Conservation (phyloP, 2,888 invertebrate species). For the Idaea straminata region DNA sequence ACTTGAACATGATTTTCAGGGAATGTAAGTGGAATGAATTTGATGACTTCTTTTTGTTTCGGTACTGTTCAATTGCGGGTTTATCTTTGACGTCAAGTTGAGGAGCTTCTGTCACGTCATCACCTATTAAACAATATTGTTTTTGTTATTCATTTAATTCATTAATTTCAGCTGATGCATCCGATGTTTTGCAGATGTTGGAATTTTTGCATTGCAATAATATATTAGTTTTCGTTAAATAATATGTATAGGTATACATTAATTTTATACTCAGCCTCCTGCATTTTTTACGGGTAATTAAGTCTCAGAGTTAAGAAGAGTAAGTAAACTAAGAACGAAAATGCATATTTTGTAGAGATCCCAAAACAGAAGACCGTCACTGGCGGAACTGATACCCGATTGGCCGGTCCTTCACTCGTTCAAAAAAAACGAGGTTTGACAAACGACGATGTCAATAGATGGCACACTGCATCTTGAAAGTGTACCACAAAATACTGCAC, state of each 20-base stretch:
- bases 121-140: slow-evolving; percentile 48
- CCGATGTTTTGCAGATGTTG: slow-evolving; percentile 72
- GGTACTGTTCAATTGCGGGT: slow-evolving; percentile 67
- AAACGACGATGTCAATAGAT: slow-evolving; percentile 58
- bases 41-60: slow-evolving; percentile 59
- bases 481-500: slow-evolving; percentile 68
- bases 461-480: slow-evolving; percentile 71
- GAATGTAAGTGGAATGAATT: slow-evolving; percentile 78
- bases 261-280: background rate
- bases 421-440: slow-evolving; percentile 92
- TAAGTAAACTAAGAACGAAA: slow-evolving; percentile 50
- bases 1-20: slow-evolving; percentile 68
- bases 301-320: background rate
- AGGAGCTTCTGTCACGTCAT: slow-evolving; percentile 76
- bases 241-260: background rate
- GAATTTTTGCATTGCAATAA: slow-evolving; percentile 52
- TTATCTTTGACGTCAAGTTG: slow-evolving; percentile 69
- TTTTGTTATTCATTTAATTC: slow-evolving; percentile 54
- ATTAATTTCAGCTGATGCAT: slow-evolving; percentile 75
- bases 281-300: background rate
- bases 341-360: slow-evolving; percentile 77
- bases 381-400: slow-evolving; percentile 97
- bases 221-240: slow-evolving; percentile 15
- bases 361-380: slow-evolving; percentile 88
- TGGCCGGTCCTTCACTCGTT: slow-evolving; percentile 95